Evolutionary conservation across 35 echinoderm and acorn worm genomes (phyloP), one percentile per base, ranked within the genome.

Genomic region (Anneissia japonica): DNA sequence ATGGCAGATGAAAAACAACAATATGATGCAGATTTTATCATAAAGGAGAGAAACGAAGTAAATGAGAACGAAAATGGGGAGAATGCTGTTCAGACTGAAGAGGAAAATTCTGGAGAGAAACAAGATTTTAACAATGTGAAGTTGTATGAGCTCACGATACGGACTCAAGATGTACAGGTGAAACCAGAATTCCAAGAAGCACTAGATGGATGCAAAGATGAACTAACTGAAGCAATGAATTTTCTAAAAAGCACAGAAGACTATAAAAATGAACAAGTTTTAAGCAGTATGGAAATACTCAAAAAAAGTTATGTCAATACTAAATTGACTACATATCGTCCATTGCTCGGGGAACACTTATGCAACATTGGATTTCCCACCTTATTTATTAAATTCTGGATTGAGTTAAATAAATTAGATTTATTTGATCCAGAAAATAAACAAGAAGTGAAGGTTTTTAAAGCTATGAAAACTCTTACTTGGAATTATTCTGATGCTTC

Each of bases 401-500:
- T 64, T 23, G 51, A 64, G 21, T 64, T 64, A 23, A 64, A 64
- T 26, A 64, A 64, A 64, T 64, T 64, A 23, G 51, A 64, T 64
- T 64, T 64, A 64, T 64, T 64, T 64, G 51, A 64, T 12, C 19
- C 7, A 2, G 51, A 64, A 64, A 64, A 64, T 64, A 23, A 16
- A 64, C 9, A 2, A 64, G 51, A 64, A 23, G 1, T 64, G 51
- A 64, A 23, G 26, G 51, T 64, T 9, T 64, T 64, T 64, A 64
- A 64, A 64, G 51, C 51, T 9, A 64, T 64, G 51, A 64, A 64
- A 16, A 2, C 26, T 19, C 1, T 64, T 19, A 23, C 21, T 16
- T 64, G 51, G 96, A 99, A 94, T 72, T 94, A 86, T 74, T 91
- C 92, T 77, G 96, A 99, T 72, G 82, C 83, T 35, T 87, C 82